These are phyloP conservation scores for Darevskia nairensis DNA, from an alignment of 2,797 vertebrate genomes.

Conservation along the genomic window DNA sequence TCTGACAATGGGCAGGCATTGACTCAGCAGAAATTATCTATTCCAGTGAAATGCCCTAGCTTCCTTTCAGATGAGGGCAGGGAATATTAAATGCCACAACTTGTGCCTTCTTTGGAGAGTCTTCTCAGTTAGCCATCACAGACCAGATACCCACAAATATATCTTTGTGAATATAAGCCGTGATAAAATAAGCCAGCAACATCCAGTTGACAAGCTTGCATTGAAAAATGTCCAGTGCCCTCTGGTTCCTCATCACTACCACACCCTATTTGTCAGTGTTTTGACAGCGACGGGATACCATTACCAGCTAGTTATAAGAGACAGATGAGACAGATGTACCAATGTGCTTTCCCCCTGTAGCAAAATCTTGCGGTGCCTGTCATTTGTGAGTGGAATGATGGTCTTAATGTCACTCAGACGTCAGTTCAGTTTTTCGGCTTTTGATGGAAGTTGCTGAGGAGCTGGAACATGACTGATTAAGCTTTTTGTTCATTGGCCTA, in stretches of 20 bases:
- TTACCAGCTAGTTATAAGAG: conserved; percentile 39
- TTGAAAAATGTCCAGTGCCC: conserved; percentile 23
- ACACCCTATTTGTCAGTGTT: background rate
- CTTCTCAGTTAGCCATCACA: background rate
- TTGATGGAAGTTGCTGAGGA: conserved; percentile 40
- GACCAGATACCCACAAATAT: background rate
- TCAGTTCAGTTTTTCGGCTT: background rate
- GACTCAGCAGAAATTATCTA: background rate
- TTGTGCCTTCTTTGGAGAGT: background rate
- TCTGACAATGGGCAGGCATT: background rate
- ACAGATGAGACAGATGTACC: conserved; percentile 44
- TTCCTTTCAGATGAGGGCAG: background rate
- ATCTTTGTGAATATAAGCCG: conserved; percentile 6
- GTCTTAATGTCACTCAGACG: conserved; percentile 41
- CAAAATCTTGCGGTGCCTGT: conserved; percentile 39
- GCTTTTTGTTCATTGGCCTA: background rate
- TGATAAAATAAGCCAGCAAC: background rate
- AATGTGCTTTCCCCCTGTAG: conserved; percentile 37
- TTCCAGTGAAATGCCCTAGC: background rate
- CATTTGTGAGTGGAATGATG: conserved; percentile 38
- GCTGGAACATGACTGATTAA: conserved; percentile 44
- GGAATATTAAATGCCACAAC: background rate
- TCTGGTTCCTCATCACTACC: background rate
- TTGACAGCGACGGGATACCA: background rate
- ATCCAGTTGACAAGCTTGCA: background rate